Percentiles rank a stretch among this genome's conserved stretches.
Evolutionary conservation across 2,113 vertebrate species (phyloP).

Genomic region (Copsychus sechellarum): DNA sequence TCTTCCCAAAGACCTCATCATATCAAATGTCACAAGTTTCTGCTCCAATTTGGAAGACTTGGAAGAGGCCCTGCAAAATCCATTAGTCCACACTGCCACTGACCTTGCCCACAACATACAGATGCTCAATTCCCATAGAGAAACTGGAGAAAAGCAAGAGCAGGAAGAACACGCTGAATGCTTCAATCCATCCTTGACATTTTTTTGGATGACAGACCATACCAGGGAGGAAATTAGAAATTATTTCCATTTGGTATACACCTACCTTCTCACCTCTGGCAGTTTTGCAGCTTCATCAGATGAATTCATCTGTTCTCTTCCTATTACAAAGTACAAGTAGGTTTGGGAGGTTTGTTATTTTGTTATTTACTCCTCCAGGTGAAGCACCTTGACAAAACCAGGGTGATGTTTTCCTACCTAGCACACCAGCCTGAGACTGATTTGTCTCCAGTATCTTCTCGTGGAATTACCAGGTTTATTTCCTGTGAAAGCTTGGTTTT

Average conservation of each 20-base stretch:
- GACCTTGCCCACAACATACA: fast-evolving
- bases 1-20: neutral
- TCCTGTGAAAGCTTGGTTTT: neutral
- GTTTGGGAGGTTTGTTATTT: neutral
- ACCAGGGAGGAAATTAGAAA: neutral
- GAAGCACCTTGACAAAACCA: neutral
- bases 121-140: neutral
- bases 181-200: neutral
- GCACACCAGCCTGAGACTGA: neutral
- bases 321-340: neutral
- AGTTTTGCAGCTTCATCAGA: neutral
- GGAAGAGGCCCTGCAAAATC: neutral
- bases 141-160: neutral
- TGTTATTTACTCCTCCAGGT: neutral
- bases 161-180: neutral
- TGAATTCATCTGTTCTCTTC: neutral
- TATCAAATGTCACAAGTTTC: neutral
- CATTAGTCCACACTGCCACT: neutral
- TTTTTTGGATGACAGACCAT: neutral
- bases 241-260: neutral
- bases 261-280: neutral
- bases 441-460: neutral
- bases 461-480: neutral
- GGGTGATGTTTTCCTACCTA: neutral
- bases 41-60: neutral